Evolutionary conservation across 2,888 invertebrate species (phyloP).

Genomic region (Suillia variegata): DNA sequence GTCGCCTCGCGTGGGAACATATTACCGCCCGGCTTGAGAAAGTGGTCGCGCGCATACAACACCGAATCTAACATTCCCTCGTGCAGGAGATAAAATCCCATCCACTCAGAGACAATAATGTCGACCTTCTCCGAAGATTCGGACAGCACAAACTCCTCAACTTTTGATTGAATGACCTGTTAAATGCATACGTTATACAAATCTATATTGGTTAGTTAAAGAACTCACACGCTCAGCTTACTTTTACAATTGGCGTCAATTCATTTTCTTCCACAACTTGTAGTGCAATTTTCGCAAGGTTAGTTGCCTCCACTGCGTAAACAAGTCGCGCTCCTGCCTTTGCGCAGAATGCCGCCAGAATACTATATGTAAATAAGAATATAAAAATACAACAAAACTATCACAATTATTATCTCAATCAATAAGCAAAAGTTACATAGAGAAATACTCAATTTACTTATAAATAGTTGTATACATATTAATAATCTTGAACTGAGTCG

Average conservation of each 20-base stretch:
- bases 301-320: slow-evolving; percentile 83
- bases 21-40: slow-evolving; percentile 73
- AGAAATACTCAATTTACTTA: too few relatives aligned
- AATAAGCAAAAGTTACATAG: too few relatives aligned
- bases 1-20: slow-evolving; percentile 77
- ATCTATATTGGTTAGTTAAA: background rate
- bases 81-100: slow-evolving; percentile 95
- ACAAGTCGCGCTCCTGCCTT: slow-evolving; percentile 86
- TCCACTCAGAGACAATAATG: slow-evolving; percentile 95
- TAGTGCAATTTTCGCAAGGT: slow-evolving; percentile 69
- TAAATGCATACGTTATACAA: background rate
- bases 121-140: slow-evolving; percentile 72
- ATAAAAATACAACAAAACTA: too few relatives aligned
- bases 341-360: slow-evolving; percentile 88
- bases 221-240: slow-evolving; percentile 49
- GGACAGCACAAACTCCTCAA: slow-evolving; percentile 69
- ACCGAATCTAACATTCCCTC: slow-evolving; percentile 96
- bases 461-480: too few relatives aligned
- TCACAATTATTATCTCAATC: too few relatives aligned
- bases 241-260: slow-evolving; percentile 69
- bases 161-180: slow-evolving; percentile 59
- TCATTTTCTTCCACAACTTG: slow-evolving; percentile 75
- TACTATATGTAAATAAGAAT: too few relatives aligned
- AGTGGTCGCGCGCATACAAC: slow-evolving; percentile 78
- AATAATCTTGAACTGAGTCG: too few relatives aligned